Percentiles rank a stretch among this genome's conserved stretches.
phyloP scores from a whole-genome alignment of 2,113 vertebrate species.

The Ancistrus triradiatus region DNA sequence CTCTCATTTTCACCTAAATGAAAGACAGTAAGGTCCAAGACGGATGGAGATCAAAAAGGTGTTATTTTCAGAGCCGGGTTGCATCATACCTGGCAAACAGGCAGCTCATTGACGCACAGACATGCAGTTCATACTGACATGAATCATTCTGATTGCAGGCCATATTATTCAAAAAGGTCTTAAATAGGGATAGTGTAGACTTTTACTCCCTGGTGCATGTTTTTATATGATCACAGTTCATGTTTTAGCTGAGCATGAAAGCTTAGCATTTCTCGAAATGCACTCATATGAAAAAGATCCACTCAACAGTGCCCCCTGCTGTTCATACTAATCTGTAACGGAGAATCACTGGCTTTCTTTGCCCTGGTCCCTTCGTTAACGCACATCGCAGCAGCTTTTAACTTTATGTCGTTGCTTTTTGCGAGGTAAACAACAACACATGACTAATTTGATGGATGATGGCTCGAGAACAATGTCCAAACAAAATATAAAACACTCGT shows the following conservation, averaged over 20 bases:
- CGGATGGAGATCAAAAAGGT: slow-evolving; percentile 7
- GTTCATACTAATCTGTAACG: slow-evolving; percentile 1
- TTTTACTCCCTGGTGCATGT: too few relatives aligned
- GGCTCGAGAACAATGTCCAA: too few relatives aligned
- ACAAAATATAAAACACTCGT: too few relatives aligned
- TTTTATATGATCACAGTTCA: too few relatives aligned
- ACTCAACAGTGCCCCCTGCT: slow-evolving; percentile 71
- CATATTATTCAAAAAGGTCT: not conserved
- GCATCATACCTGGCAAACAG: not conserved
- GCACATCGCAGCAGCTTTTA: too few relatives aligned
- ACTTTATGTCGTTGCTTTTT: too few relatives aligned
- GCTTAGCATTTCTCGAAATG: not conserved
- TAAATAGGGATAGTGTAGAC: too few relatives aligned
- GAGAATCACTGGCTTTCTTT: not conserved
- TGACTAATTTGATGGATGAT: too few relatives aligned
- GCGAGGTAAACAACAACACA: too few relatives aligned
- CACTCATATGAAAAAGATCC: slow-evolving; percentile 21
- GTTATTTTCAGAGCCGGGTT: slow-evolving; percentile 16
- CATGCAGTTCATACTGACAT: too few relatives aligned
- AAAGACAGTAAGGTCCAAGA: not conserved
- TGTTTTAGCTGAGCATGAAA: too few relatives aligned
- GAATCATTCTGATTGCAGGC: not conserved
- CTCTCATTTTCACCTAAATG: slow-evolving; percentile 13
- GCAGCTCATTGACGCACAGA: not conserved
- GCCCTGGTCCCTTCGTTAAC: too few relatives aligned